Conservation (phyloP, 2,113 vertebrate species). For the Saccopteryx bilineata region DNA sequence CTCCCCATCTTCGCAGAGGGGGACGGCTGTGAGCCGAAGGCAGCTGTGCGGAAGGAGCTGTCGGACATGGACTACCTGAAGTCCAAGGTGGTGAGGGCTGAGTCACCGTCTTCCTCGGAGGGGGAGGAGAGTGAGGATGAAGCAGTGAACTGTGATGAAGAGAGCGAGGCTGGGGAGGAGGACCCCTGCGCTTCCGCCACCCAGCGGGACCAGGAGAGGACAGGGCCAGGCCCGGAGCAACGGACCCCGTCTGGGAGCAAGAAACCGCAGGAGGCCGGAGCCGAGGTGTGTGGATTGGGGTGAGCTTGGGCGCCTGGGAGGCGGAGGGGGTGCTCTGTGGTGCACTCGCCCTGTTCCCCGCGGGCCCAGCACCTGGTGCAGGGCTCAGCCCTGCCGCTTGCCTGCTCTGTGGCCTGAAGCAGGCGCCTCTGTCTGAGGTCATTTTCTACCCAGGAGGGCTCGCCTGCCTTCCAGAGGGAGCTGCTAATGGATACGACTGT, state of each 20-base stretch:
- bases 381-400: accelerated
- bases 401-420: too few species aligned
- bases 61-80: conserved; percentile 98
- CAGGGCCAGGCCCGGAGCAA: conserved; percentile 60
- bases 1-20: conserved; percentile 71
- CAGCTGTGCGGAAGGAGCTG: conserved; percentile 86
- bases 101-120: conserved; percentile 41
- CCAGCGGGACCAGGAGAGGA: not conserved
- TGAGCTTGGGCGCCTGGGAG: accelerated
- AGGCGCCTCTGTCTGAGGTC: not conserved
- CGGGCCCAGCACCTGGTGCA: not conserved
- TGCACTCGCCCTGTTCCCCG: accelerated
- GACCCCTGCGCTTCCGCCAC: conserved; percentile 53
- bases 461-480: not conserved
- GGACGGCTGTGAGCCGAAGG: conserved; percentile 60
- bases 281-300: conserved; percentile 69
- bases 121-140: conserved; percentile 81
- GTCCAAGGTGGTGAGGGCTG: conserved; percentile 91
- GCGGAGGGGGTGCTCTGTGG: accelerated
- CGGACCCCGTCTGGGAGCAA: not conserved
- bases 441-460: too few species aligned
- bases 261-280: accelerated
- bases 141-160: conserved; percentile 68
- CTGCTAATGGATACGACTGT: accelerated
- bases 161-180: conserved; percentile 68